phyloP scores from a whole-genome alignment of 2,888 invertebrate species.

The Pachycephus smyrnensis region DNA sequence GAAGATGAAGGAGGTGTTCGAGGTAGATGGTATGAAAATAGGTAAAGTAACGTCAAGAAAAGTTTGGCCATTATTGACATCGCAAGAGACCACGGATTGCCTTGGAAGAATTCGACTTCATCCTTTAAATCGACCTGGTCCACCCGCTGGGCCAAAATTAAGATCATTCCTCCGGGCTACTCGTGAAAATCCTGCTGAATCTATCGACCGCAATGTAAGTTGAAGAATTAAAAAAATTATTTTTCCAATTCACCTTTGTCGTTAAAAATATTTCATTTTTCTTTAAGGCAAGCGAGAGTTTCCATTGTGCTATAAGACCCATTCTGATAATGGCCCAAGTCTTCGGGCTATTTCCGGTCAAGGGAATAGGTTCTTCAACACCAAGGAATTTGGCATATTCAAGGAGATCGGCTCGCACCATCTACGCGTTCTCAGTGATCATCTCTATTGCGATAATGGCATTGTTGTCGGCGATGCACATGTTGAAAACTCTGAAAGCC shows the following conservation, averaged over 20 bases:
- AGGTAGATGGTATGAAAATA: not conserved
- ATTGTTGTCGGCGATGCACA: slow-evolving; percentile 50
- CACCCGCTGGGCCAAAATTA: not conserved
- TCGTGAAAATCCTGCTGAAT: not conserved
- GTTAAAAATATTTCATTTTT: not conserved
- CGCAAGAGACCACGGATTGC: not conserved
- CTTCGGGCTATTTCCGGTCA: slow-evolving; percentile 59
- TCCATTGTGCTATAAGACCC: slow-evolving; percentile 54
- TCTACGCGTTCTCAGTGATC: slow-evolving; percentile 43
- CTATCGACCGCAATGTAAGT: slow-evolving; percentile 1
- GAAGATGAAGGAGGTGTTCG: slow-evolving; percentile 11
- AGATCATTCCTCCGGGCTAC: not conserved
- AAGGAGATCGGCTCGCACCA: slow-evolving; percentile 40
- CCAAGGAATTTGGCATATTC: slow-evolving; percentile 46
- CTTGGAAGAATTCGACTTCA: not conserved
- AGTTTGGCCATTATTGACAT: slow-evolving; percentile 30
- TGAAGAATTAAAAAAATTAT: not conserved
- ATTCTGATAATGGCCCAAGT: slow-evolving; percentile 55
- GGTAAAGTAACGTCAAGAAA: slow-evolving; percentile 19
- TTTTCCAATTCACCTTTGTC: not conserved
- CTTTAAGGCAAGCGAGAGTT: slow-evolving; percentile 41
- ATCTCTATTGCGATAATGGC: slow-evolving; percentile 42
- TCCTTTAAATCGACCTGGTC: not conserved
- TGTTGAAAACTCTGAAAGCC: slow-evolving; percentile 53
- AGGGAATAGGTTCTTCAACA: slow-evolving; percentile 43